Evolutionary conservation across 1,140 invertebrate genomes (phyloP), one percentile per base, ranked within the genome.

Genomic region (Popillia japonica): DNA sequence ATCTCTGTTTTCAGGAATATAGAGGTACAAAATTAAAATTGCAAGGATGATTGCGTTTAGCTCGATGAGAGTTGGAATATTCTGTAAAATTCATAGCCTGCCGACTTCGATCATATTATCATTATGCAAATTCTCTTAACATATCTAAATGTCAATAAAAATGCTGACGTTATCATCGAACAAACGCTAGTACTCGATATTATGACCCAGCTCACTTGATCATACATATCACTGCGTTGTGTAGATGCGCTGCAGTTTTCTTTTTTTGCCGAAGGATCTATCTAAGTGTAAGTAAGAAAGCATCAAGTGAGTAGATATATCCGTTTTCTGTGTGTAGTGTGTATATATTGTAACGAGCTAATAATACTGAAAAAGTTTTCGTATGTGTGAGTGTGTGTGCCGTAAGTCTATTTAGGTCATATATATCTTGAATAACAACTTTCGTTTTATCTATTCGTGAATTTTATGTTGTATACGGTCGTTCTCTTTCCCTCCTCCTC

Each of bases 401-500:
- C 34, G 22, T 40, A 72, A 27, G 64, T 72, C 64, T 72, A 72
- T 72, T 72, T 72, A 72, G 64, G 64, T 72, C 64, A 72, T 72
- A 40, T 72, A 72, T 72, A 34, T 72, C 64, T 72, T 72, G 64
- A 72, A 72, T 72, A 72, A 72, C 64, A 72, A 72, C 64, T 72
- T 72, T 72, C 64, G 64, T 72, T 72, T 72, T 72, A 72, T 72
- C 64, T 72, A 72, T 72, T 72, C 34, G 64, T 72, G 64, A 72
- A 72, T 72, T 72, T 72, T 72, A 40, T 72, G 34, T 27, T 34
- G 64, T 72, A 34, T 72, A 34, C 22, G 22, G 64, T 72, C 20
- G 22, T 72, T 40, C 64, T 72, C 64, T 17, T 17, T 55, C 48
- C 17, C 48, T 14, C 48, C 17, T n/a, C 11, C n/a, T 14, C 14